A percentile compares a stretch with the other conserved stretches of the same genome.
Evolutionary conservation across 2,888 invertebrate species (phyloP).

Genomic region (Agelastica alni): DNA sequence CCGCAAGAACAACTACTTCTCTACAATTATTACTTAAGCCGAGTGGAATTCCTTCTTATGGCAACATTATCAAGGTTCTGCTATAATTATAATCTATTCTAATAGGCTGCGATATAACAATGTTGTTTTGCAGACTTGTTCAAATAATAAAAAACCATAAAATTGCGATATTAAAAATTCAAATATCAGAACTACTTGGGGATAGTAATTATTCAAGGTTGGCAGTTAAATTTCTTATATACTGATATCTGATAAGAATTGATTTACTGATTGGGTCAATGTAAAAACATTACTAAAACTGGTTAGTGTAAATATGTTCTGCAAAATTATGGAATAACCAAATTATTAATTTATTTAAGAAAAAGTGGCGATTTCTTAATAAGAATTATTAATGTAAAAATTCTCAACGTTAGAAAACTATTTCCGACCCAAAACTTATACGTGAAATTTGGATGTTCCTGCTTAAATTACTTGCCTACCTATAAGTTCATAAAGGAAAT

Average conservation of each 20-base stretch:
- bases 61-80: constrained; percentile 19
- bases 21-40: constrained; percentile 2
- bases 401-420: no score
- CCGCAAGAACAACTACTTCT: neutral
- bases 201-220: constrained; percentile 16
- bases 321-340: no score
- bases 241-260: constrained; percentile 5
- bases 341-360: no score
- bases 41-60: constrained; percentile 18
- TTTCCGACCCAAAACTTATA: no score
- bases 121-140: constrained; percentile 7
- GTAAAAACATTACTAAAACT: no score
- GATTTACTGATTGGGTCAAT: neutral
- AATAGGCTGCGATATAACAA: constrained; percentile 3
- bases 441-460: no score
- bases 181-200: constrained; percentile 10
- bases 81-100: constrained; percentile 18
- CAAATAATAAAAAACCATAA: constrained; percentile 15
- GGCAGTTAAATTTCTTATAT: neutral
- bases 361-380: no score
- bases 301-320: no score
- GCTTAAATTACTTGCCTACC: no score
- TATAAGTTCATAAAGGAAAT: no score
- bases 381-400: no score
- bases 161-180: constrained; percentile 17